Base-by-base conservation (phyloP, 2,888 invertebrate genomes). In the Neelides folsomi region DNA sequence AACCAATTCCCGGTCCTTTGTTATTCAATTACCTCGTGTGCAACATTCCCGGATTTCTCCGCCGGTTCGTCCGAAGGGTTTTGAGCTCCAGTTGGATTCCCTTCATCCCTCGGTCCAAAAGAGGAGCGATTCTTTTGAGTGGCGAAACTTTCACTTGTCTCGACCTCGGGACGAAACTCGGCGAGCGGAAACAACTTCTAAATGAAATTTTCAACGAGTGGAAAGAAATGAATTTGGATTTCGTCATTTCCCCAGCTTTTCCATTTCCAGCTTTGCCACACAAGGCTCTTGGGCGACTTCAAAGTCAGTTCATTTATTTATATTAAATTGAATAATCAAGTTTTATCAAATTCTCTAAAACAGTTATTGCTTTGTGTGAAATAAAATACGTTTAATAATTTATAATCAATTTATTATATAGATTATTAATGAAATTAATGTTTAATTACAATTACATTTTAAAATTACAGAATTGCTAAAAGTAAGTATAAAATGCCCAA, bases 241-340 rank as follows among this genome's bases (percentile, higher is more conserved):
- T 67, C 1, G 57, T 71, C 6, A 58, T 71, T 16, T 69, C 68
- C 51, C 71, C 71, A 2, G 65, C 67, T 10, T 69, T 68, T 47
- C 60, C 66, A 6, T 60, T 60, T 35, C 64, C 66, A 15, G 66
- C 66, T 15, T 48, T 61, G 6, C 60, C 60, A 12, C 55, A 54
- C 35, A 40, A 55, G 20, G 39, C 55, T n/a, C 50, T 57, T 6
- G 53, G 58, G n/a, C 56, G 56, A 15, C 47, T 60, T n/a, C 54
- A 60, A 49, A 51, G 63, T 63, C 51, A 58, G 47, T 47, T 10
- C 4, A 41, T 35, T 19, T 15, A 27, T 19, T n/a, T n/a, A n/a
- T n/a, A n/a, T n/a, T n/a, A n/a, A n/a, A n/a, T n/a, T n/a, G n/a
- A n/a, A n/a, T 6, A 38, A 10, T 15, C 20, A 12, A 45, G 7